phyloP scores from a whole-genome alignment of 1,140 invertebrate species.

The Oedothorax gibbosus region DNA sequence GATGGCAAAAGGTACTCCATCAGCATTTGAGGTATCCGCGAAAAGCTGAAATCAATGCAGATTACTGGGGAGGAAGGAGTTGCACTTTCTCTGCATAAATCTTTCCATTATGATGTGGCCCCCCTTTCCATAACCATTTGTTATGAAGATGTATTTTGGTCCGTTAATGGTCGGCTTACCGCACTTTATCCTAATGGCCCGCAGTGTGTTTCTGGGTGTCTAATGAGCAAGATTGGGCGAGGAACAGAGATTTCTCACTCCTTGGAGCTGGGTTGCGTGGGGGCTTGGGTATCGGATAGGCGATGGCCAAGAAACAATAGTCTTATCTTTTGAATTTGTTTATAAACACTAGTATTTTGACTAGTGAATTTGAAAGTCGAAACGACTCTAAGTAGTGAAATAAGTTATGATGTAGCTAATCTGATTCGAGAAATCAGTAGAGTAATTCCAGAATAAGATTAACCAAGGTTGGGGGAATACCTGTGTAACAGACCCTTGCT shows the following conservation, averaged over 20 bases:
- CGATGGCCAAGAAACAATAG: no score
- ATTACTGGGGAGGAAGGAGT: slow-evolving; percentile 37
- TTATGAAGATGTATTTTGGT: slow-evolving; percentile 56
- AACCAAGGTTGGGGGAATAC: no score
- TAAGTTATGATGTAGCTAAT: no score
- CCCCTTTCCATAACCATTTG: slow-evolving; percentile 47
- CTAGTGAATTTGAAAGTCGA: no score
- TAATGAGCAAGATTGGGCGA: slow-evolving; percentile 21
- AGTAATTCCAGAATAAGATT: no score
- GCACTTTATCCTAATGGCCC: slow-evolving; percentile 51
- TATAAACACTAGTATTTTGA: no score
- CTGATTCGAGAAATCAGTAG: no score
- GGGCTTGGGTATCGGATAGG: no score
- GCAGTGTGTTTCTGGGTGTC: slow-evolving; percentile 43
- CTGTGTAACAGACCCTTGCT: no score
- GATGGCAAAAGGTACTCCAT: slow-evolving; percentile 10
- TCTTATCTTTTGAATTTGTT: no score
- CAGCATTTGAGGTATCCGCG: slow-evolving; percentile 28
- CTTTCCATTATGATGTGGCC: slow-evolving; percentile 57
- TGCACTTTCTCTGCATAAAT: slow-evolving; percentile 42
- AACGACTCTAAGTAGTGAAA: no score
- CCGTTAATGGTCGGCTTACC: slow-evolving; percentile 55
- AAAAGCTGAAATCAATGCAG: slow-evolving; percentile 57
- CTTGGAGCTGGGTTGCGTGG: no score
- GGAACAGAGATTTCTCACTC: slow-evolving; percentile 12